Evolutionary conservation across 2,113 vertebrate species (phyloP).

Genomic region (Phrynocephalus versicolor): DNA sequence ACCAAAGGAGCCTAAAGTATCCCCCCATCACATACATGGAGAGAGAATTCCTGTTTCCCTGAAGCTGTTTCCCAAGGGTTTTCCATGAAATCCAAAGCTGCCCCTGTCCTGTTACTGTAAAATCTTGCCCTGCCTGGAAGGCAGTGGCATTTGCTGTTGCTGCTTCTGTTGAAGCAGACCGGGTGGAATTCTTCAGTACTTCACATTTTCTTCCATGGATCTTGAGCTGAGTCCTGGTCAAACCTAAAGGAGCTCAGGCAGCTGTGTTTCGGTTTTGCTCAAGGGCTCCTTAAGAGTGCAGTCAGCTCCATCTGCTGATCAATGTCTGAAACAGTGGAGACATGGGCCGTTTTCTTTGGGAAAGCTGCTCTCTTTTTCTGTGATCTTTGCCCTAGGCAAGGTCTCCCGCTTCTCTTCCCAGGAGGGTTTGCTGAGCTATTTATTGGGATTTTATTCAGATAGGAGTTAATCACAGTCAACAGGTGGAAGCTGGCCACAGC

Average conservation of each 20-base stretch:
- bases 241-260: conserved; percentile 35
- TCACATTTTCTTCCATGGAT: conserved; percentile 43
- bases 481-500: too few species aligned
- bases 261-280: neutral
- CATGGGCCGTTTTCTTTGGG: neutral
- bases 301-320: conserved; percentile 64
- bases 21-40: neutral
- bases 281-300: conserved; percentile 28
- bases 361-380: conserved; percentile 4
- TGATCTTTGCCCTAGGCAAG: neutral
- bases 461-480: neutral
- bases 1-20: neutral
- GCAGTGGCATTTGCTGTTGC: neutral
- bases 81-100: neutral
- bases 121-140: conserved; percentile 27
- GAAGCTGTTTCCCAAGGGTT: neutral
- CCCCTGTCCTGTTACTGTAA: too few species aligned
- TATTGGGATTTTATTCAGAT: neutral
- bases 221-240: conserved; percentile 45
- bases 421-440: conserved; percentile 20
- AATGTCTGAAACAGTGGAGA: conserved; percentile 14
- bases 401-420: conserved; percentile 21
- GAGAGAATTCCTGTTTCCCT: conserved; percentile 5
- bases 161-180: too few species aligned
- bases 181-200: too few species aligned